Percentiles rank a stretch among this genome's conserved stretches.
Conservation (phyloP, 2,888 invertebrate genomes). For the Cotesia congregata region DNA sequence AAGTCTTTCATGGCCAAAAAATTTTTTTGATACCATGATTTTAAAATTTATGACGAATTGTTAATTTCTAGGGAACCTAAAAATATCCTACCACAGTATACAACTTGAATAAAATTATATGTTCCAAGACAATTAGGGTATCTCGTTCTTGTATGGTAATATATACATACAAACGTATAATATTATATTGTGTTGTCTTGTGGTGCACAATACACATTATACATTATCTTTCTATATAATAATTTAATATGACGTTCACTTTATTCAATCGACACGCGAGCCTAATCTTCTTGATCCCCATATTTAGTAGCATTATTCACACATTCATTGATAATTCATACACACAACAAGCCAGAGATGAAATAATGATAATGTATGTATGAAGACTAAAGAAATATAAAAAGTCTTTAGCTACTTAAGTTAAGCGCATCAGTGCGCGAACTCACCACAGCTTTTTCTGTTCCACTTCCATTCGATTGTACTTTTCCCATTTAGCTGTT, state of each 20-base stretch:
- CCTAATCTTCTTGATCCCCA: slow-evolving; percentile 20
- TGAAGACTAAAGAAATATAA: background rate
- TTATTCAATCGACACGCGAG: slow-evolving; percentile 14
- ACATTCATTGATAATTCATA: no score
- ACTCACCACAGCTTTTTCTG: slow-evolving; percentile 34
- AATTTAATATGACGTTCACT: slow-evolving; percentile 22
- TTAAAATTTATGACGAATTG: no score
- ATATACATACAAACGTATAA: background rate
- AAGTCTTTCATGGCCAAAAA: no score
- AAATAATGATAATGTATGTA: background rate
- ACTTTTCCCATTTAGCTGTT: background rate
- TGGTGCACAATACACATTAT: background rate
- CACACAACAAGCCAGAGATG: no score
- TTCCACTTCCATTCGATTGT: slow-evolving; percentile 39
- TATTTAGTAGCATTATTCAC: background rate
- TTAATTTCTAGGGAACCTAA: no score
- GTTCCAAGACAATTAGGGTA: no score
- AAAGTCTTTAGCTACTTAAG: slow-evolving; percentile 9
- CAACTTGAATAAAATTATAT: no score
- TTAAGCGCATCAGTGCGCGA: slow-evolving; percentile 18
- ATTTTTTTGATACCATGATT: no score
- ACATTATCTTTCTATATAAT: slow-evolving; percentile 15
- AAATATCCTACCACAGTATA: no score
- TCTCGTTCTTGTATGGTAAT: no score
- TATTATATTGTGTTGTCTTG: background rate